Evolutionary conservation across 2,113 vertebrate genomes (phyloP), one percentile per base, ranked within the genome.

Genomic region (Parotia lawesii): DNA sequence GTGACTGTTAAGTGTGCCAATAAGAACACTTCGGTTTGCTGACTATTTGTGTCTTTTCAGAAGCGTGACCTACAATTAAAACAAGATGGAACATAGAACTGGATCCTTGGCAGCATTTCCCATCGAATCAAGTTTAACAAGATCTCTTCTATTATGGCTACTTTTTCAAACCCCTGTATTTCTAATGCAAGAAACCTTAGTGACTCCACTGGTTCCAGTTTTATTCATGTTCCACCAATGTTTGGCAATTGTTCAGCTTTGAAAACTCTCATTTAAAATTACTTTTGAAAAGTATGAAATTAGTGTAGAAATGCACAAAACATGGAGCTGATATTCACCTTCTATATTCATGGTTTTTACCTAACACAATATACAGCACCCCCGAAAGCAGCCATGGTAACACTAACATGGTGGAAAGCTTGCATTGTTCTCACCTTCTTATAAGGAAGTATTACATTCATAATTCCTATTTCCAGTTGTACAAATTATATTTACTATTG

Each of bases 271-370:
- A 7, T 23, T 87, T 71, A 45, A 94, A 89, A 91, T 66, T 1
- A 6, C 13, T 66, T 61, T 70, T 73, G 7, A 10, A 53, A 64
- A 51, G 10, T 50, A 29, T 57, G 15, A 70, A 62, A 62, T 48
- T 15, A 18, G 5, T 6, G 1, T 28, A 48, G 28, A 57, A 47
- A 77, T 25, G n/a, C 17, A 51, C 15, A 80, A 18, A 0, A 0
- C 4, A 69, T 23, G 27, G 23, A 85, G 19, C 14, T 57, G 31
- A 72, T 38, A 53, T 29, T 77, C 2, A 19, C 22, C 10, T 61
- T 35, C 19, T 66, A 16, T 40, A 76, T 71, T 10, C 1, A 15
- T 42, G 33, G 31, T 20, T 85, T 37, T n/a, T 51, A 72, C 67
- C 15, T 54, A 79, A 60, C 9, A 64, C 4, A 57, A 44, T 70